Evolutionary conservation across 2,113 vertebrate species (phyloP).

Genomic region (Anhinga rufa): DNA sequence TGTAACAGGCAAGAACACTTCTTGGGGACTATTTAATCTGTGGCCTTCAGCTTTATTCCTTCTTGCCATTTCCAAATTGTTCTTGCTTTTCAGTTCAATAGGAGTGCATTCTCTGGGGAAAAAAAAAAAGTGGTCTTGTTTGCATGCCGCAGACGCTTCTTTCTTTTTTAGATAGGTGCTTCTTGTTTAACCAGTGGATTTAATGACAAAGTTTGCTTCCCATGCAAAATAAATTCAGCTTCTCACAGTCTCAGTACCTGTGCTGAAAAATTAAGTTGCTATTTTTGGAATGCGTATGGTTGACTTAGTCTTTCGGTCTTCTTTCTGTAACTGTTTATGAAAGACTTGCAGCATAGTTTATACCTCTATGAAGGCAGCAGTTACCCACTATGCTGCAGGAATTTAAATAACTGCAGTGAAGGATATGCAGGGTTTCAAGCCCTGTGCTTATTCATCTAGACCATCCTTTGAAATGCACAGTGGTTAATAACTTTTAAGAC

Average conservation of each 20-base stretch:
- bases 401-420: not conserved
- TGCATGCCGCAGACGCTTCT: not conserved
- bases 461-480: not conserved
- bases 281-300: not conserved
- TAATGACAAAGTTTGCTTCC: not conserved
- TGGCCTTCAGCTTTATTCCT: not conserved
- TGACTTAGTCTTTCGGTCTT: not conserved
- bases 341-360: not conserved
- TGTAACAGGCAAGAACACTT: not conserved
- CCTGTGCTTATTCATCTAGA: not conserved
- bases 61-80: not conserved
- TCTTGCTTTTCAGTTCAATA: not conserved
- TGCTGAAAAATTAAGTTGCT: not conserved
- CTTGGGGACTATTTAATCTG: not conserved
- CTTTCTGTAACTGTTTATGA: not conserved
- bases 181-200: not conserved
- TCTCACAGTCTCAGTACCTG: not conserved
- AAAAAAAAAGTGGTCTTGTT: not conserved
- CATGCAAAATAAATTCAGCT: not conserved
- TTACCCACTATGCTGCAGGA: not conserved
- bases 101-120: not conserved
- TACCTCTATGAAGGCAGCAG: not conserved
- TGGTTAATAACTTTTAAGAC: not conserved
- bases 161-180: not conserved
- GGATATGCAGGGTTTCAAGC: not conserved